Conservation (phyloP, 2,797 vertebrate species). For the Borostomias antarcticus region DNA sequence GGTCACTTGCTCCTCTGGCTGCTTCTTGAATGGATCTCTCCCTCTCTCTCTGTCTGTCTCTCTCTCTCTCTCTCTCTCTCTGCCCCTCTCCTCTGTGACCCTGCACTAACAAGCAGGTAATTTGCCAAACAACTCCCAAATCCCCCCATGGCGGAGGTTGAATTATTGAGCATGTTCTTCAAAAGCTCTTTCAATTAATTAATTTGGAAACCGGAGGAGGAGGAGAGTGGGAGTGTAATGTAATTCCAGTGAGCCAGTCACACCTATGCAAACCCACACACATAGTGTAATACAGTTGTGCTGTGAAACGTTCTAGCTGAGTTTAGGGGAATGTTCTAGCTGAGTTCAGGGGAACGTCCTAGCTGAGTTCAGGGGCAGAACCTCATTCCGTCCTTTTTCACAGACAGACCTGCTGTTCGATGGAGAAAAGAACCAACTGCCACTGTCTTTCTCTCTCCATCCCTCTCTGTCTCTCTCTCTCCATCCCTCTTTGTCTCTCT, state of each 20-base stretch:
- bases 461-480: background rate
- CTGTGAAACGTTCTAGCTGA: no score
- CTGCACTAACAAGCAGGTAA: constrained; percentile 73
- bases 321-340: no score
- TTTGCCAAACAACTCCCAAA: constrained; percentile 75
- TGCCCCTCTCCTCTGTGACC: constrained; percentile 48
- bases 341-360: no score
- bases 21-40: background rate
- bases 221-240: constrained; percentile 13
- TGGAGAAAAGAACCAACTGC: no score
- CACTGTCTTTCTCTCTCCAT: no score
- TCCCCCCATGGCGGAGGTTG: constrained; percentile 65
- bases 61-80: constrained; percentile 11
- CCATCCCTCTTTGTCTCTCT: background rate
- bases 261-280: constrained; percentile 10
- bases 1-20: constrained; percentile 60
- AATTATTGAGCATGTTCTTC: constrained; percentile 74
- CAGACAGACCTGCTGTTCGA: no score
- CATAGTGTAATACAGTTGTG: no score
- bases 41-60: constrained; percentile 20
- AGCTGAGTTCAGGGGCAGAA: no score
- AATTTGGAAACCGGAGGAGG: constrained; percentile 39
- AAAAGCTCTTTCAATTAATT: constrained; percentile 64
- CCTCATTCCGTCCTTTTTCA: no score
- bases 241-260: constrained; percentile 36